Evolutionary conservation across 2,113 vertebrate species (phyloP).

Genomic region (Prolemur simus): DNA sequence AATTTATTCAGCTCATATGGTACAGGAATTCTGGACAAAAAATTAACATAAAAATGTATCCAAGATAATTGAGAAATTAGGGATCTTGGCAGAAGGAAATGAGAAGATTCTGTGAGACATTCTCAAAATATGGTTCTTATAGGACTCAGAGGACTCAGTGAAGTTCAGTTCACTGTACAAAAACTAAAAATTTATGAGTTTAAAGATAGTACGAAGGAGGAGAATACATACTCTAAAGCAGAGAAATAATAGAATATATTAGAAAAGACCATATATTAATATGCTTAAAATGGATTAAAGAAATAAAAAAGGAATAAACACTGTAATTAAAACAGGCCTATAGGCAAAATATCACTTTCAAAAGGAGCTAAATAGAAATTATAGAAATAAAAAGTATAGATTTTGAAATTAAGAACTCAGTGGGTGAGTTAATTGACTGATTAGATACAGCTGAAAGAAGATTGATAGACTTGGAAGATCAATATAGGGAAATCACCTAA

Average conservation of each 20-base stretch:
- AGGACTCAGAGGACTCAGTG: neutral
- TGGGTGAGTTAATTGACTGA: neutral
- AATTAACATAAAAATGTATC: neutral
- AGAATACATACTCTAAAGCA: neutral
- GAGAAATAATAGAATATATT: neutral
- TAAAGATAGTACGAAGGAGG: neutral
- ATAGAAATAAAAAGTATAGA: neutral
- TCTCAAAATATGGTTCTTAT: neutral
- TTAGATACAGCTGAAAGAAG: neutral
- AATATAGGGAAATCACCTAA: neutral
- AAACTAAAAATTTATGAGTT: neutral
- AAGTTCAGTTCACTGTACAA: neutral
- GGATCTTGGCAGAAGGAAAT: neutral
- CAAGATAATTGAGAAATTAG: neutral
- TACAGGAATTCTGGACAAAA: neutral
- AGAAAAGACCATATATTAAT: neutral
- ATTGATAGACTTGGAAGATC: neutral
- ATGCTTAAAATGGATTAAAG: neutral
- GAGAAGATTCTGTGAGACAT: neutral
- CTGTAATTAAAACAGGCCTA: neutral
- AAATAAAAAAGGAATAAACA: neutral
- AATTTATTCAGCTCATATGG: neutral
- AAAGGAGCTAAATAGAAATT: neutral
- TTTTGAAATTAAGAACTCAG: neutral
- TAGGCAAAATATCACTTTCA: neutral